phyloP scores from a whole-genome alignment of 2,797 vertebrate genomes.

The Furcifer pardalis region DNA sequence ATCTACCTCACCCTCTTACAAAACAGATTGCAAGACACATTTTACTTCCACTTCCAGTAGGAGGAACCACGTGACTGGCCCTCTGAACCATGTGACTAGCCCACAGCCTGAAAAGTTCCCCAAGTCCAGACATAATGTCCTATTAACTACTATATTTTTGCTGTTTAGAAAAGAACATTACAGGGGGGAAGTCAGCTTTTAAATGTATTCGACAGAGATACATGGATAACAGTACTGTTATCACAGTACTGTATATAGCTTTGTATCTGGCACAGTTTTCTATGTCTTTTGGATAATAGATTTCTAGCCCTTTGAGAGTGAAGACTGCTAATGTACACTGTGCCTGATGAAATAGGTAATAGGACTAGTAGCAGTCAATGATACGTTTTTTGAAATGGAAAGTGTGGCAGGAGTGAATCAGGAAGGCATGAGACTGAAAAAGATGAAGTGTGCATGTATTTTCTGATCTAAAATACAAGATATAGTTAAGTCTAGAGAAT shows the following conservation, averaged over 20 bases:
- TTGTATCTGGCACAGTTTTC: background rate
- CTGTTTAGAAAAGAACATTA: background rate
- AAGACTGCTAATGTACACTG: background rate
- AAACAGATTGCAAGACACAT: too few relatives aligned
- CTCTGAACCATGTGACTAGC: too few relatives aligned
- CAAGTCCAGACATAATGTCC: background rate
- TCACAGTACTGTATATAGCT: background rate
- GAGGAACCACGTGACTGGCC: too few relatives aligned
- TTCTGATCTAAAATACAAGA: background rate
- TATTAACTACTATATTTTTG: background rate
- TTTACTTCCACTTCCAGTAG: too few relatives aligned
- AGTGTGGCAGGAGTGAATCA: background rate
- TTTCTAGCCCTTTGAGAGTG: background rate
- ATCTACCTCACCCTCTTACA: too few relatives aligned
- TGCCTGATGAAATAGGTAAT: background rate
- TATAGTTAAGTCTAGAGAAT: background rate
- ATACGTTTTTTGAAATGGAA: background rate
- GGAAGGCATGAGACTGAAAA: background rate
- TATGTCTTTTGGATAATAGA: background rate
- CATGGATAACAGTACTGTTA: background rate
- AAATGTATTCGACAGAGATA: background rate
- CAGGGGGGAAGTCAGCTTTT: background rate
- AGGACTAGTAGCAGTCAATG: background rate
- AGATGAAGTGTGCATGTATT: background rate
- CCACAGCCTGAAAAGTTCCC: too few relatives aligned